These are phyloP conservation scores for Sebastes hubbsi DNA, from an alignment of 2,797 vertebrate species.

Conservation along the genomic window DNA sequence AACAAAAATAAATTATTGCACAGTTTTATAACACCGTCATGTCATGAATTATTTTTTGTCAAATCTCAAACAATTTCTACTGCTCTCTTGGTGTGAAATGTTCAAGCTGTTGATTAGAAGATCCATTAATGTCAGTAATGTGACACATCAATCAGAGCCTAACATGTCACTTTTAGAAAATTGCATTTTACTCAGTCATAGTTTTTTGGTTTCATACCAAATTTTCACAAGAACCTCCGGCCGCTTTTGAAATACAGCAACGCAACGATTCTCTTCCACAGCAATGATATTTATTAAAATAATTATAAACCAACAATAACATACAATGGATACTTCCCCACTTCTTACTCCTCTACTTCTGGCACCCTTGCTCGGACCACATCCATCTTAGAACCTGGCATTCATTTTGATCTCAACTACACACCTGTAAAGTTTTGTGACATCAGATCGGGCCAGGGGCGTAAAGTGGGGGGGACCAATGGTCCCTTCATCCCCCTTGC, in stretches of 20 bases:
- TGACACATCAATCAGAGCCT: background rate
- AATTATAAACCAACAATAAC: constrained; percentile 6
- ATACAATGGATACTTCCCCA: background rate
- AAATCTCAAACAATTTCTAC: background rate
- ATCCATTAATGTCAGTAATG: background rate
- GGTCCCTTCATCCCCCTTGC: too few species aligned
- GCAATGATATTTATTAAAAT: constrained; percentile 34
- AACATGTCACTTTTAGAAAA: background rate
- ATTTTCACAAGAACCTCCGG: background rate
- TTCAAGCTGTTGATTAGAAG: background rate
- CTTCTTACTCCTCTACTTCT: too few species aligned
- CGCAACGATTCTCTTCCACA: background rate
- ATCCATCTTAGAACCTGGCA: background rate
- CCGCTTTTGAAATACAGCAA: background rate
- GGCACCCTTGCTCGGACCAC: background rate
- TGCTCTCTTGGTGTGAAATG: background rate
- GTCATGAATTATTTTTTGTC: background rate
- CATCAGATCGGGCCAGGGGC: too few species aligned
- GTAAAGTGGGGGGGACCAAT: too few species aligned
- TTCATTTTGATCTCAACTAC: too few species aligned
- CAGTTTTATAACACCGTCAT: background rate
- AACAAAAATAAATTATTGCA: background rate
- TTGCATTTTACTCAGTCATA: background rate
- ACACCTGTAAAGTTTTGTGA: too few species aligned
- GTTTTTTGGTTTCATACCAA: background rate